A percentile compares a stretch with the other conserved stretches of the same genome.
Evolutionary conservation across 2,888 invertebrate genomes (phyloP).

Genomic region (Acanthococcus lagerstroemiae): DNA sequence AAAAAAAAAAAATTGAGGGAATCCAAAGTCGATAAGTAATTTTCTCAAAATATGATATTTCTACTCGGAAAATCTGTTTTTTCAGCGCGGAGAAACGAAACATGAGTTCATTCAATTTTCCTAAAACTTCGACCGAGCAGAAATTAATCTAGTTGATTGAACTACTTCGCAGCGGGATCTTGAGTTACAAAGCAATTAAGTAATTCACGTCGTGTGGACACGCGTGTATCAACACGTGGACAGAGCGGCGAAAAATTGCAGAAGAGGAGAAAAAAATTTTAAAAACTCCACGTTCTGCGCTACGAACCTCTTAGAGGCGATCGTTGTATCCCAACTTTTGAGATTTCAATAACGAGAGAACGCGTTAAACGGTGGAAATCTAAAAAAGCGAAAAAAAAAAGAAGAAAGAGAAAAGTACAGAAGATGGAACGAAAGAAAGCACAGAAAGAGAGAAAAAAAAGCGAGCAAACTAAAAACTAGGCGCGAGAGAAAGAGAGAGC

Average conservation of each 20-base stretch:
- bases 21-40: no score
- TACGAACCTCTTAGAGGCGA: slow-evolving; percentile 11
- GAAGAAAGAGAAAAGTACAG: neutral
- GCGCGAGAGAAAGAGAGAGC: neutral
- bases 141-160: no score
- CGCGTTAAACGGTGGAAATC: slow-evolving; percentile 26
- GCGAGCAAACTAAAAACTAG: neutral
- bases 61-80: no score
- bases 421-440: neutral
- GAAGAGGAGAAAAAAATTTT: neutral
- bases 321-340: slow-evolving; percentile 11
- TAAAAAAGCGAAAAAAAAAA: neutral
- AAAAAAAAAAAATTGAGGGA: no score
- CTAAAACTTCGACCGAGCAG: no score
- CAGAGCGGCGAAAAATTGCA: neutral
- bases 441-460: neutral
- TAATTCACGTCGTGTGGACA: neutral
- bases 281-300: slow-evolving; percentile 6
- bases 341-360: slow-evolving; percentile 24
- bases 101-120: no score
- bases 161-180: no score
- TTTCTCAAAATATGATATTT: no score
- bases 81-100: no score
- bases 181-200: slow-evolving; percentile 3
- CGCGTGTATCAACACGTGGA: slow-evolving; percentile 1